These are phyloP conservation scores for Drosophila subobscura DNA, from an alignment of 1,140 invertebrate genomes.

Conservation along the genomic window DNA sequence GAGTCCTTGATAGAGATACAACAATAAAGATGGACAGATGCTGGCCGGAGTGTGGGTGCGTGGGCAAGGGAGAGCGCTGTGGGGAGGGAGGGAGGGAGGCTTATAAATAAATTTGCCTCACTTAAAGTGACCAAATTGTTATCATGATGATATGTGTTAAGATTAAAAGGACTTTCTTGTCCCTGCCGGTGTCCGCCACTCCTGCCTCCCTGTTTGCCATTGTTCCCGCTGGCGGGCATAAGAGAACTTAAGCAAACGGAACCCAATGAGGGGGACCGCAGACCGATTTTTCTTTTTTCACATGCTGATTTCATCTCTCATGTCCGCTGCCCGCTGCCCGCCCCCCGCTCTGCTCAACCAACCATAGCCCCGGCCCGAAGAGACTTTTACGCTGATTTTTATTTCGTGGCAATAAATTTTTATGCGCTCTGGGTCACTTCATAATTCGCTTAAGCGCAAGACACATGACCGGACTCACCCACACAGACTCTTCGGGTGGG, in stretches of 20 bases:
- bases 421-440: conserved; percentile 80
- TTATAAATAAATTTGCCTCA: conserved; percentile 84
- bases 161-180: conserved; percentile 84
- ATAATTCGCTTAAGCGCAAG: conserved; percentile 79
- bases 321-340: neutral
- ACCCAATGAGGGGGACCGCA: conserved; percentile 50
- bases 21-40: conserved; percentile 43
- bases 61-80: neutral
- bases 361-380: conserved; percentile 10
- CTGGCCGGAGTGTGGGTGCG: neutral
- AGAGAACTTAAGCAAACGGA: conserved; percentile 10
- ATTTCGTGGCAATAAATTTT: conserved; percentile 83
- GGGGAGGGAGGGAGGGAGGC: conserved; percentile 38
- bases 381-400: conserved; percentile 81
- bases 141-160: conserved; percentile 83
- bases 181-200: conserved; percentile 18
- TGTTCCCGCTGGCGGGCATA: conserved; percentile 34
- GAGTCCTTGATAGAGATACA: conserved; percentile 46
- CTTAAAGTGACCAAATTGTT: conserved; percentile 84
- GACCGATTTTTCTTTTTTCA: conserved; percentile 56
- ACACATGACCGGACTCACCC: conserved; percentile 48
- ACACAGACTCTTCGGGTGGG: conserved; percentile 4
- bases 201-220: neutral
- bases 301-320: conserved; percentile 77
- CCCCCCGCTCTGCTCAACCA: neutral